A percentile compares a stretch with the other conserved stretches of the same genome.
Conservation (phyloP, 2,888 invertebrate species). For the Andrena praecox region DNA sequence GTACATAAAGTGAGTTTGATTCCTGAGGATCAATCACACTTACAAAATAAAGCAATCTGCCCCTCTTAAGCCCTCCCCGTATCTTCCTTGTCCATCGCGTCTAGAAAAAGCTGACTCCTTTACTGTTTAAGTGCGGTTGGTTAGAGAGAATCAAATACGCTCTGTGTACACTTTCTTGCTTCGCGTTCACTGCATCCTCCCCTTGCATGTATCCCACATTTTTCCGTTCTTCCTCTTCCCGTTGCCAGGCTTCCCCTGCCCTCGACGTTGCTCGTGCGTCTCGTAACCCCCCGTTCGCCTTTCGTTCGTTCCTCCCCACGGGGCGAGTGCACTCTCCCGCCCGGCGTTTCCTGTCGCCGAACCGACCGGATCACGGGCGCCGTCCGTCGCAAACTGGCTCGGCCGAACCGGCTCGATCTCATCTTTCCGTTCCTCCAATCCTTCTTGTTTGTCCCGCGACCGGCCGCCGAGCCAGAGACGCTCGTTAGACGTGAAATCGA, state of each 20-base stretch:
- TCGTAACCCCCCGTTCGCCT: neutral
- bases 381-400: slow-evolving; percentile 53
- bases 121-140: no score
- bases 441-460: slow-evolving; percentile 48
- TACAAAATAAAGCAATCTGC: no score
- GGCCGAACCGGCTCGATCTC: slow-evolving; percentile 64
- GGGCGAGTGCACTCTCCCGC: slow-evolving; percentile 36
- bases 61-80: no score
- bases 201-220: neutral
- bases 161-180: neutral
- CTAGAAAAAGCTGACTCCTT: no score
- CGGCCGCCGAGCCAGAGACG: slow-evolving; percentile 29
- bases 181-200: neutral
- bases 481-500: slow-evolving; percentile 61
- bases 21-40: no score
- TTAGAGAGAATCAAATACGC: no score
- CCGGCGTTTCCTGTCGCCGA: slow-evolving; percentile 48
- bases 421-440: slow-evolving; percentile 52
- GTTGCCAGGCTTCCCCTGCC: neutral
- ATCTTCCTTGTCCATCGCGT: no score
- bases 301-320: slow-evolving; percentile 24
- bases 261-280: neutral
- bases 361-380: slow-evolving; percentile 65
- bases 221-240: slow-evolving; percentile 9
- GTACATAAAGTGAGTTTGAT: no score